These are phyloP conservation scores for Aquatica leii DNA, from an alignment of 2,888 invertebrate genomes.

Conservation along the genomic window DNA sequence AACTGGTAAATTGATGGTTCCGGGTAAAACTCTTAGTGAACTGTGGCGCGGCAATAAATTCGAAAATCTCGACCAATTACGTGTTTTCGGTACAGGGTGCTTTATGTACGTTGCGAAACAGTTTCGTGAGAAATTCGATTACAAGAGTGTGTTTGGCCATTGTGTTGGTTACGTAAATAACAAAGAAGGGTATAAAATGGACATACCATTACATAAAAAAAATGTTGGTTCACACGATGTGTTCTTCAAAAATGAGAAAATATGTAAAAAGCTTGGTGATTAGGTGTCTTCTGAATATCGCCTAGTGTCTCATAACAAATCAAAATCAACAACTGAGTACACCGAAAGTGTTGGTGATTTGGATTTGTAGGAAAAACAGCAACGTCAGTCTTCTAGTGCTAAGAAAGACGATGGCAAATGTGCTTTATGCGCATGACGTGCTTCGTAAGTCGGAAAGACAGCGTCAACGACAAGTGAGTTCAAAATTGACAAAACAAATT, in stretches of 20 bases:
- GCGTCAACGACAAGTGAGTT: conserved; percentile 1
- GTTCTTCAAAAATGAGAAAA: no score
- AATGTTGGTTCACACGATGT: no score
- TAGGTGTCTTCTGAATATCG: background rate
- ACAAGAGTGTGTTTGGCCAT: no score
- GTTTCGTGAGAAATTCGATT: no score
- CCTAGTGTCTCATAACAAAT: background rate
- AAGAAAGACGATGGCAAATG: background rate
- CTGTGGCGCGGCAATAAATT: conserved; percentile 32
- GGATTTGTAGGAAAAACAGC: background rate
- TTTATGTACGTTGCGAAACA: no score
- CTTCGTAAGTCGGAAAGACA: no score
- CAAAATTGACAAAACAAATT: conserved; percentile 1
- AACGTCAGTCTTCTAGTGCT: background rate
- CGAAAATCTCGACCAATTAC: no score
- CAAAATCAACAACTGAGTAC: no score
- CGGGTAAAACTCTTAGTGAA: conserved; percentile 31
- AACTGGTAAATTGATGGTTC: conserved; percentile 21
- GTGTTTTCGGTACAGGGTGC: no score
- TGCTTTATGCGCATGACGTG: background rate
- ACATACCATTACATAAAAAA: no score
- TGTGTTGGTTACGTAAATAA: conserved; percentile 7
- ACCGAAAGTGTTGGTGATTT: no score
- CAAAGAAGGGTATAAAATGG: background rate
- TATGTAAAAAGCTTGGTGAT: no score